Evolutionary conservation across 2,888 invertebrate species (phyloP).

Genomic region (Gonocerus acuteangulatus): DNA sequence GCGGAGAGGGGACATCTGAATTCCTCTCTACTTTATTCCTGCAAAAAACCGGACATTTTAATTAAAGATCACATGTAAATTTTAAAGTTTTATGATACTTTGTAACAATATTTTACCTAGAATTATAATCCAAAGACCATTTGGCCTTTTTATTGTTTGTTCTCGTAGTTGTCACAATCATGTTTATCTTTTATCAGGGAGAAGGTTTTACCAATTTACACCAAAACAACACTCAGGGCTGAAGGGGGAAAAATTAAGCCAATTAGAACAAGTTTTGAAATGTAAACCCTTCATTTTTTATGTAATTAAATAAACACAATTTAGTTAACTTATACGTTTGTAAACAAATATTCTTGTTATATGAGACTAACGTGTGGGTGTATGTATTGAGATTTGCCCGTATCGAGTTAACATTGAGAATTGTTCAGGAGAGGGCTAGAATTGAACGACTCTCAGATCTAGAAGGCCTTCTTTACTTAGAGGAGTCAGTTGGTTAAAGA

Average conservation of each 20-base stretch:
- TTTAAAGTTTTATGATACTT: too few relatives aligned
- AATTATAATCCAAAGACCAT: slow-evolving; percentile 57
- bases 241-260: not conserved
- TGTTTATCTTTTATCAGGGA: slow-evolving; percentile 5
- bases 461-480: slow-evolving; percentile 26
- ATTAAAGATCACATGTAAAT: slow-evolving; percentile 29
- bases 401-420: slow-evolving; percentile 18
- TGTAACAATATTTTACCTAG: slow-evolving; percentile 45
- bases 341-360: not conserved
- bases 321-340: not conserved
- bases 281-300: too few relatives aligned
- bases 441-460: slow-evolving; percentile 27
- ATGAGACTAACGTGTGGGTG: not conserved
- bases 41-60: slow-evolving; percentile 15
- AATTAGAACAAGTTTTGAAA: not conserved
- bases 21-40: slow-evolving; percentile 40
- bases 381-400: not conserved
- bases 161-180: slow-evolving; percentile 27
- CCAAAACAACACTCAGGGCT: not conserved
- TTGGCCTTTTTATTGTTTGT: slow-evolving; percentile 48
- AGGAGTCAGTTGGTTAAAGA: slow-evolving; percentile 30
- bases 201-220: not conserved
- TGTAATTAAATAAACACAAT: too few relatives aligned
- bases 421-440: slow-evolving; percentile 9
- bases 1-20: slow-evolving; percentile 53